Evolutionary conservation across 2,888 invertebrate species (phyloP), one percentile per base, ranked within the genome.

Genomic region (Ferrisia virgata): DNA sequence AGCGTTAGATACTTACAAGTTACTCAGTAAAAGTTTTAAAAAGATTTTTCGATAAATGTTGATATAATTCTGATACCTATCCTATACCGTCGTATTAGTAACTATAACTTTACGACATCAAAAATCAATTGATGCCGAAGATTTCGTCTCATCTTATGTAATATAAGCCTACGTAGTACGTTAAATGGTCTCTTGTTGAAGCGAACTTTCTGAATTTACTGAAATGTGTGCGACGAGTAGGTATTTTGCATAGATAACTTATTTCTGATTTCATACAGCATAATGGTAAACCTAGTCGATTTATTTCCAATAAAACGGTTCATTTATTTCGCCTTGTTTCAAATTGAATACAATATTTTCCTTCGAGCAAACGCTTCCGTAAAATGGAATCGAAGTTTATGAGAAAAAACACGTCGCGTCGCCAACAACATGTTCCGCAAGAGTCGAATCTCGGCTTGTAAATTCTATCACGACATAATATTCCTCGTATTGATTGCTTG

Each of bases 291-390:
- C 64, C 64, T 64, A 28, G 28, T 28, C 64, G 64, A 64, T 64
- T 64, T 64, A 64, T 64, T 64, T 64, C 28, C 64, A 64, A 64
- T 64, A 64, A 64, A 64, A 64, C 64, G 64, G 28, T 64, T 64
- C 64, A 64, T 64, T 64, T 64, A 28, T 64, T 64, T 64, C 9
- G 28, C 64, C 28, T 64, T 64, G 64, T 64, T 64, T 64, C 15
- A 64, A 64, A 64, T 64, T 28, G 64, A 64, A 64, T 28, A 13
- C 28, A 64, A 64, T 64, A 64, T 64, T 64, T 28, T 28, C 15
- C 64, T 64, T 58, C 25, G 58, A 64, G 28, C 28, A 25, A 8
- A 8, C 53, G 53, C 8, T 53, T 18, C 53, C 22, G 18, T 22
- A 13, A 53, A 53, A 53, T 53, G 22, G 53, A 53, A 22, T 22